Conservation (phyloP, 2,113 vertebrate species). For the Lasiurus cinereus region DNA sequence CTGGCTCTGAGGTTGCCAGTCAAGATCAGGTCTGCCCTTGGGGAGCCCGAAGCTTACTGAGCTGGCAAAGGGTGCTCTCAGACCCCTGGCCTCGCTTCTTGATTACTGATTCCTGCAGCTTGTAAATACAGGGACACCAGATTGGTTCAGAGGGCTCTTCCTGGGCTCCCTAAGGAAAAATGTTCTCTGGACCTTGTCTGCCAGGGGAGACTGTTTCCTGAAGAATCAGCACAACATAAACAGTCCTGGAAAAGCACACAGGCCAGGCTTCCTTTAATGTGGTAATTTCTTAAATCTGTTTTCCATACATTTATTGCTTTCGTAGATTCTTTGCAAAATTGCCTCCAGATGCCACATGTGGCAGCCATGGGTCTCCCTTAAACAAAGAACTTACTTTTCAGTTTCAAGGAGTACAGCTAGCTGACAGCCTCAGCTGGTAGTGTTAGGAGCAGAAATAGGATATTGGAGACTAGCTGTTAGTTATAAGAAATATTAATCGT, state of each 20-base stretch:
- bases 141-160: not conserved
- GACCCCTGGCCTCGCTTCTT: not conserved
- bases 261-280: not conserved
- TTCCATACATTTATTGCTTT: constrained; percentile 8
- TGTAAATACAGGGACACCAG: not conserved
- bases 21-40: not conserved
- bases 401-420: not conserved
- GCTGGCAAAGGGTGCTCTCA: not conserved
- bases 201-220: not conserved
- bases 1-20: not conserved
- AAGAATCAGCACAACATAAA: not conserved
- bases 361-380: not conserved
- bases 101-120: not conserved
- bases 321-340: not conserved
- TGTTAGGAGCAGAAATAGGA: no score
- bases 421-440: not conserved
- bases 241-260: not conserved
- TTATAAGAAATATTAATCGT: no score
- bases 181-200: not conserved
- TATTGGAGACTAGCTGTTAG: no score
- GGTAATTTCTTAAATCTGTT: constrained; percentile 26
- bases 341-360: constrained; percentile 8
- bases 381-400: not conserved
- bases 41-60: not conserved
- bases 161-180: not conserved